A percentile compares a stretch with the other conserved stretches of the same genome.
phyloP scores from a whole-genome alignment of 2,113 vertebrate species.

The Cercopithecus mona region DNA sequence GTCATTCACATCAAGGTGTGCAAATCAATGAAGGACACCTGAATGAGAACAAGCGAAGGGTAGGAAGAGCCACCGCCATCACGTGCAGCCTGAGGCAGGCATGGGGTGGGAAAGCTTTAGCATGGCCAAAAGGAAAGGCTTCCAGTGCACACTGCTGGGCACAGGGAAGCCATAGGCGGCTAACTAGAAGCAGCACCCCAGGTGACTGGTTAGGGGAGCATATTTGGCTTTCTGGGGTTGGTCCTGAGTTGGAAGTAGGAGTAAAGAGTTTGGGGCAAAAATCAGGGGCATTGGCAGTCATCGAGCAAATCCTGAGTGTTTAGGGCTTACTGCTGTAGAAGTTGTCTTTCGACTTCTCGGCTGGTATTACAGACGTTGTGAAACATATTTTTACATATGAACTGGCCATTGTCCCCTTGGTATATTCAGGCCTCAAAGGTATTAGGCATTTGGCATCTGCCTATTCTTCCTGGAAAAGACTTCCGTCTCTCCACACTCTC shows the following conservation, averaged over 20 bases:
- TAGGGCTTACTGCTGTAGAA: background rate
- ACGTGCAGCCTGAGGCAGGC: background rate
- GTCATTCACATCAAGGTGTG: background rate
- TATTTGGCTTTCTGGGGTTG: background rate
- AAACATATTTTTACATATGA: background rate
- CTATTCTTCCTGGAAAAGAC: background rate
- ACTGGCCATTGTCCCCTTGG: background rate
- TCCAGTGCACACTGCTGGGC: background rate
- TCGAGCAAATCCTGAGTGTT: background rate
- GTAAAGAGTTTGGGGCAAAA: background rate
- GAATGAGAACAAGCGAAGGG: background rate
- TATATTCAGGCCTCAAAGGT: background rate
- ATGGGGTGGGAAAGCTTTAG: background rate
- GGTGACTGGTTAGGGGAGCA: background rate
- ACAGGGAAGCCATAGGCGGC: background rate
- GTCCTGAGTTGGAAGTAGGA: background rate
- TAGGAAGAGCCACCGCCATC: background rate
- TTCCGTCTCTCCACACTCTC: background rate
- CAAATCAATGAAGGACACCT: background rate
- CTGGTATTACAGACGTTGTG: background rate
- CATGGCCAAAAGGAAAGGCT: background rate
- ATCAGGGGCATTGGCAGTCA: background rate
- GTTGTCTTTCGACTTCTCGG: background rate
- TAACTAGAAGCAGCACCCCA: rapidly evolving
- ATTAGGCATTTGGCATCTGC: background rate